phyloP scores from a whole-genome alignment of 2,888 invertebrate genomes.

The Erebia ligea region DNA sequence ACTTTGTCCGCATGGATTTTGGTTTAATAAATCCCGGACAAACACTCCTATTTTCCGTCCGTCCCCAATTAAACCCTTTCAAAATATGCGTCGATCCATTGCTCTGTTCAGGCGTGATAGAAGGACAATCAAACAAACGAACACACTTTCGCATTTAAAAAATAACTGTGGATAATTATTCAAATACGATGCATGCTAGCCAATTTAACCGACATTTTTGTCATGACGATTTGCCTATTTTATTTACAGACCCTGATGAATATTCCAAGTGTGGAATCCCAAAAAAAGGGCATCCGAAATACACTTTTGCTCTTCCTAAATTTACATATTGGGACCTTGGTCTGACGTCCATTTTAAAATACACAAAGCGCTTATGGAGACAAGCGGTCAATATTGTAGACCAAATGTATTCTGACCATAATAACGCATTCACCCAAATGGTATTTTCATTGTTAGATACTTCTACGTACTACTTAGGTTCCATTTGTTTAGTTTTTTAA shows the following conservation, averaged over 20 bases:
- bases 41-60: no score
- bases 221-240: background rate
- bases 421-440: background rate
- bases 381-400: slow-evolving; percentile 48
- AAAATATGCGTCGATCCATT: no score
- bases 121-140: no score
- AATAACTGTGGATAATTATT: no score
- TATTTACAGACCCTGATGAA: slow-evolving; percentile 12
- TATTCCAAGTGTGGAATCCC: slow-evolving; percentile 3
- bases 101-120: no score
- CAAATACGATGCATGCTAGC: no score
- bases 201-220: background rate
- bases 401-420: slow-evolving; percentile 20
- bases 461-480: no score
- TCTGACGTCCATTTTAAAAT: slow-evolving; percentile 64
- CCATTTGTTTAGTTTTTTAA: no score
- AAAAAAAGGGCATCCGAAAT: slow-evolving; percentile 4
- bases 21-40: no score
- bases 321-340: slow-evolving; percentile 45
- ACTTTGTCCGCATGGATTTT: no score
- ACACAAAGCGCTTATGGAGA: slow-evolving; percentile 75
- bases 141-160: no score
- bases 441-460: background rate
- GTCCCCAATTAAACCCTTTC: no score
- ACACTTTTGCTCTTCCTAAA: slow-evolving; percentile 33